A percentile compares a stretch with the other conserved stretches of the same genome.
Conservation (phyloP, 2,888 invertebrate genomes). For the Drosophila helvetica region DNA sequence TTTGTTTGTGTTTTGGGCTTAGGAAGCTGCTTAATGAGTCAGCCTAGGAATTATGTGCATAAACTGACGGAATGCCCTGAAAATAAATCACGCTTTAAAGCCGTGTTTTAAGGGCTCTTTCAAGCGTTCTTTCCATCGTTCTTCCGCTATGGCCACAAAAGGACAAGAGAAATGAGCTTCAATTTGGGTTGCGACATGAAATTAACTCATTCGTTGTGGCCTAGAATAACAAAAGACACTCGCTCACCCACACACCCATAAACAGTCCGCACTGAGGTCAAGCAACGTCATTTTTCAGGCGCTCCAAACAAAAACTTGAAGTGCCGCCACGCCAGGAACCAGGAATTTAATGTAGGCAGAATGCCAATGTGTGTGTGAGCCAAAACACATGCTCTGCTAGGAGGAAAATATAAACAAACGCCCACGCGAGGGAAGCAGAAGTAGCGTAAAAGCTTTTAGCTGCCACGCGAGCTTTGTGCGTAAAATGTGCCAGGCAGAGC, state of each 20-base stretch:
- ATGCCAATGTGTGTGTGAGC: slow-evolving; percentile 13
- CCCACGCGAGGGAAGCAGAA: slow-evolving; percentile 50
- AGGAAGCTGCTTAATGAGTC: slow-evolving; percentile 46
- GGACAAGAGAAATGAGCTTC: slow-evolving; percentile 59
- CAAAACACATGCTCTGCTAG: slow-evolving; percentile 64
- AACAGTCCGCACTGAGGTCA: slow-evolving; percentile 66
- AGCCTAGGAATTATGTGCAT: slow-evolving; percentile 14
- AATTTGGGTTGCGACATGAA: slow-evolving; percentile 62
- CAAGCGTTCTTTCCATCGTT: slow-evolving; percentile 26
- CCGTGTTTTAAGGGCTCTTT: background rate
- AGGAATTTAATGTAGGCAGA: slow-evolving; percentile 16
- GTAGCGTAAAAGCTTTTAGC: slow-evolving; percentile 67
- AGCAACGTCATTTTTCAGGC: slow-evolving; percentile 73
- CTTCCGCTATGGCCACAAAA: slow-evolving; percentile 27
- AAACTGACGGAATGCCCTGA: background rate
- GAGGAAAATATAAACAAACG: slow-evolving; percentile 76
- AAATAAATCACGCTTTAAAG: slow-evolving; percentile 14
- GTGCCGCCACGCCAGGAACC: slow-evolving; percentile 29
- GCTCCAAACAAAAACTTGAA: slow-evolving; percentile 62
- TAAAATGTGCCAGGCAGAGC: slow-evolving; percentile 25
- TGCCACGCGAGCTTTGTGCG: slow-evolving; percentile 64
- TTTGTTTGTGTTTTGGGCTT: slow-evolving; percentile 53
- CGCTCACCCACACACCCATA: slow-evolving; percentile 20
- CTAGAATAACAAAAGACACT: slow-evolving; percentile 56
- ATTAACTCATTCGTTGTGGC: slow-evolving; percentile 75